Evolutionary conservation across 1,140 invertebrate genomes (phyloP).

Genomic region (Diorhabda elongata): DNA sequence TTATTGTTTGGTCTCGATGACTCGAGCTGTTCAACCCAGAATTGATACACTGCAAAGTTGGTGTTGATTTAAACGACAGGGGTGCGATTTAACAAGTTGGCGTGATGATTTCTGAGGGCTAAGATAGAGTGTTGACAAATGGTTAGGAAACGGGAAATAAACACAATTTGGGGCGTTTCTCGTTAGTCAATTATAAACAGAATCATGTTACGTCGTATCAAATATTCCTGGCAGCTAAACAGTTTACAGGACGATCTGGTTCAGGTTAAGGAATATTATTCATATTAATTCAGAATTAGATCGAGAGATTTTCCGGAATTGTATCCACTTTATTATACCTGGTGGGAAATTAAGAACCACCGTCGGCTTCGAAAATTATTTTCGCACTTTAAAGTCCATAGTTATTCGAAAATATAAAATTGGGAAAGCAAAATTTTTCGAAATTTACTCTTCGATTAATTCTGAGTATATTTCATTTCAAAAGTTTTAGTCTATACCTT

Average conservation of each 20-base stretch:
- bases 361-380: too few relatives aligned
- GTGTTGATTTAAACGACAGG: neutral
- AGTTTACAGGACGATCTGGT: too few relatives aligned
- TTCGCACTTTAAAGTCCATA: too few relatives aligned
- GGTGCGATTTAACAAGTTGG: neutral
- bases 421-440: too few relatives aligned
- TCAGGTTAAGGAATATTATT: neutral
- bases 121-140: constrained; percentile 1
- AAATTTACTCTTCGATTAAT: too few relatives aligned
- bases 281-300: neutral
- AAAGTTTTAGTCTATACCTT: too few relatives aligned
- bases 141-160: neutral
- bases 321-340: too few relatives aligned
- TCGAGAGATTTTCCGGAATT: neutral
- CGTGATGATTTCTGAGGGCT: neutral
- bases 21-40: neutral
- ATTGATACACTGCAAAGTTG: neutral
- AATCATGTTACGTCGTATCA: neutral
- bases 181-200: neutral
- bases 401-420: too few relatives aligned
- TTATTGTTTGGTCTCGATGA: neutral
- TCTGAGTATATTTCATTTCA: too few relatives aligned
- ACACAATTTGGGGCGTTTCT: neutral
- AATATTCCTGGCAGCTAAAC: too few relatives aligned
- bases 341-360: too few relatives aligned